Conservation (phyloP, 2,888 invertebrate species). For the Tetragonula carbonaria region DNA sequence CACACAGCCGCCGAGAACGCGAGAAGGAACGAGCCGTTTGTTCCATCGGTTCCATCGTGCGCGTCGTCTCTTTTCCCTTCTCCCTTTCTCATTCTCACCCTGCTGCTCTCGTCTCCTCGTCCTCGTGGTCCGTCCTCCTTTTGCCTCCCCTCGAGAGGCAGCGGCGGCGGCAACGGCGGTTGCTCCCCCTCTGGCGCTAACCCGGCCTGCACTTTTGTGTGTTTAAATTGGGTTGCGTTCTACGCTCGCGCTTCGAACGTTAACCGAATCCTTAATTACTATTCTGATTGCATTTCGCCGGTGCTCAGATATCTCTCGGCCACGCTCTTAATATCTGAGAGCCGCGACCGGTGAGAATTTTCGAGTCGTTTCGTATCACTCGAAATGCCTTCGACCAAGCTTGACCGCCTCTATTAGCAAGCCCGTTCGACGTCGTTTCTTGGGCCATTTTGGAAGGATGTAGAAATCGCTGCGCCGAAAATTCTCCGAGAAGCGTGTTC, state of each 20-base stretch:
- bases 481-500: background rate
- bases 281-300: conserved; percentile 78
- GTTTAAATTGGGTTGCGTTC: conserved; percentile 80
- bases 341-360: conserved; percentile 53
- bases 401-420: background rate
- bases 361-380: conserved; percentile 43
- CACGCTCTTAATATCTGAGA: conserved; percentile 62
- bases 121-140: conserved; percentile 28
- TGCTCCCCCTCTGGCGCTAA: conserved; percentile 50
- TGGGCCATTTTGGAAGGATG: background rate
- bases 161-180: background rate
- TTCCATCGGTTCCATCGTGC: conserved; percentile 61
- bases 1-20: background rate
- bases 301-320: conserved; percentile 63
- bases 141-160: conserved; percentile 37
- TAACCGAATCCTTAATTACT: conserved; percentile 82
- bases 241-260: conserved; percentile 76
- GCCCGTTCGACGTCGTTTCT: background rate
- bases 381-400: no score
- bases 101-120: conserved; percentile 18
- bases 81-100: conserved; percentile 35
- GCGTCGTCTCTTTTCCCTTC: conserved; percentile 42
- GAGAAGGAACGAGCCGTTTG: conserved; percentile 24
- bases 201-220: conserved; percentile 77
- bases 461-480: background rate